Evolutionary conservation across 1,140 invertebrate species (phyloP).

Genomic region (Orius insidiosus): DNA sequence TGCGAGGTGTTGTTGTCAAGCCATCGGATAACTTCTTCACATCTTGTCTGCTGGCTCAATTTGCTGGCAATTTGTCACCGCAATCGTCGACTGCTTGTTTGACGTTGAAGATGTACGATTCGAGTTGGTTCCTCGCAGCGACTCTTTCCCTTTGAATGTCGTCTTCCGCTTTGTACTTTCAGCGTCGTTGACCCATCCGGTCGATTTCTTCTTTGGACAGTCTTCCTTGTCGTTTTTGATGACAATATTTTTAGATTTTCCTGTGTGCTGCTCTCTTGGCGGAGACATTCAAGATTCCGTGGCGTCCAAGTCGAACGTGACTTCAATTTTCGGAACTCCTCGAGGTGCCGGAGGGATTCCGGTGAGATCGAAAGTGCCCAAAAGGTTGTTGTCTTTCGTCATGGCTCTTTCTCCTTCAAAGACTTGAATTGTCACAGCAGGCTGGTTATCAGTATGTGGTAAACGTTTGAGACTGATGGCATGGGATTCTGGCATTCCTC

Average conservation of each 20-base stretch:
- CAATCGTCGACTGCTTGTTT: constrained; percentile 37
- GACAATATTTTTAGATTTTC: constrained; percentile 95
- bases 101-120: constrained; percentile 80
- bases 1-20: constrained; percentile 42
- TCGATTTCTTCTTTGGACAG: constrained; percentile 92
- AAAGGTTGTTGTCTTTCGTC: constrained; percentile 97
- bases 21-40: constrained; percentile 37
- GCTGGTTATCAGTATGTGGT: constrained; percentile 96
- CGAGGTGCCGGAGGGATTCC: constrained; percentile 94
- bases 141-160: constrained; percentile 93
- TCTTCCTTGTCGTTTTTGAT: constrained; percentile 99
- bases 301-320: constrained; percentile 98
- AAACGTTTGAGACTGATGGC: constrained; percentile 99
- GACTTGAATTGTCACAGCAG: constrained; percentile 95
- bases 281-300: constrained; percentile 90
- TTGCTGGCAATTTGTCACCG: constrained; percentile 24
- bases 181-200: constrained; percentile 95
- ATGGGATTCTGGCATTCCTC: constrained; percentile 95
- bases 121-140: constrained; percentile 86
- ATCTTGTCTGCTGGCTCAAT: constrained; percentile 31
- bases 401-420: constrained; percentile 96
- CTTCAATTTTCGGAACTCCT: constrained; percentile 97
- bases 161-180: constrained; percentile 85
- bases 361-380: constrained; percentile 96
- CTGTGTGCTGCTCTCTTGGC: constrained; percentile 98